Conservation (phyloP, 1,140 invertebrate genomes). For the Drosophila ohnishii region DNA sequence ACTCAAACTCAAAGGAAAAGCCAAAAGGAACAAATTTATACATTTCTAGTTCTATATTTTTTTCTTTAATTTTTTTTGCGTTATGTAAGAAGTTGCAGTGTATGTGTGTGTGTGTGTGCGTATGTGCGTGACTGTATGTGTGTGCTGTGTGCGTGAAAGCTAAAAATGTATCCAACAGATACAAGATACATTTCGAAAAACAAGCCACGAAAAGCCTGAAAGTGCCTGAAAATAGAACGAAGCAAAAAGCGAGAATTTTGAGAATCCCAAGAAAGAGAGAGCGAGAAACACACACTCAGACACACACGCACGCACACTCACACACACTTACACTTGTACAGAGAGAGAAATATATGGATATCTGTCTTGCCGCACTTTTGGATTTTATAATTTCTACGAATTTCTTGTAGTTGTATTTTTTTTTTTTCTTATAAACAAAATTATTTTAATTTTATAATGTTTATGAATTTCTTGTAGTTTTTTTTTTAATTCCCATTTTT, state of each 20-base stretch:
- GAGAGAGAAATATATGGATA: conserved; percentile 35
- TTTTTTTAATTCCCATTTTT: conserved; percentile 3
- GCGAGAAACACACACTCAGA: conserved; percentile 12
- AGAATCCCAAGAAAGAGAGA: neutral
- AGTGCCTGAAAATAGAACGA: conserved; percentile 70
- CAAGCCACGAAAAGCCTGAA: conserved; percentile 35
- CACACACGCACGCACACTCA: conserved; percentile 16
- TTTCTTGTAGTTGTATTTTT: neutral
- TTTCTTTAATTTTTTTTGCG: conserved; percentile 32
- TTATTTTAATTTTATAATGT: neutral
- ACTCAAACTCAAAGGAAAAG: conserved; percentile 18
- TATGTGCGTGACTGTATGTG: conserved; percentile 15
- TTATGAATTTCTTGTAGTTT: too few relatives aligned
- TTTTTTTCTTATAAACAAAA: conserved; percentile 29
- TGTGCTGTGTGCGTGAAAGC: conserved; percentile 54
- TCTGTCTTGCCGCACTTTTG: conserved; percentile 18
- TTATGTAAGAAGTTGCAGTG: conserved; percentile 60
- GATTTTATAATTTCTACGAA: conserved; percentile 14
- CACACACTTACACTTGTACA: conserved; percentile 11
- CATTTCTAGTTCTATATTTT: conserved; percentile 6
- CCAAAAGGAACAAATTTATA: conserved; percentile 17
- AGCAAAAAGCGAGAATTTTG: conserved; percentile 36
- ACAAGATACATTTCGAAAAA: conserved; percentile 57
- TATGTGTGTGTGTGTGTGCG: conserved; percentile 18
- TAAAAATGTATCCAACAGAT: conserved; percentile 65